phyloP scores from a whole-genome alignment of 2,113 vertebrate genomes.

The Syrmaticus mikado region DNA sequence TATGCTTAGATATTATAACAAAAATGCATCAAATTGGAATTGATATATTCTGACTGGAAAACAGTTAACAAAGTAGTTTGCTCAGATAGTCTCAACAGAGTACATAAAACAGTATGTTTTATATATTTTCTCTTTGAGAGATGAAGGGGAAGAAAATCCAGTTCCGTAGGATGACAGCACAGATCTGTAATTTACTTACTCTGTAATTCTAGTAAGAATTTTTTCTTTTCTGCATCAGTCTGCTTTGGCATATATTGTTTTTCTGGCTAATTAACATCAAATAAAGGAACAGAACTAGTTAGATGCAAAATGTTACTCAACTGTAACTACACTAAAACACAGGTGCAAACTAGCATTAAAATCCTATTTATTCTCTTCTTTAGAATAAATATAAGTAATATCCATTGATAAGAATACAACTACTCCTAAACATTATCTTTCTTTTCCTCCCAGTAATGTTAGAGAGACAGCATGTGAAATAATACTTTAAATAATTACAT shows the following conservation, averaged over 20 bases:
- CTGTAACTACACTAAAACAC: neutral
- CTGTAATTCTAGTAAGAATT: neutral
- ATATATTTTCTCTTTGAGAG: neutral
- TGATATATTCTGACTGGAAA: neutral
- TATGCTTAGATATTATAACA: neutral
- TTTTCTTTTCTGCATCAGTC: neutral
- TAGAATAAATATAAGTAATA: neutral
- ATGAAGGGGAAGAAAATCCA: neutral
- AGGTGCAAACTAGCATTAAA: neutral
- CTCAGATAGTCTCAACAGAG: neutral
- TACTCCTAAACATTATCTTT: neutral
- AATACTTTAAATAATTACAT: neutral
- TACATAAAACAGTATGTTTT: neutral
- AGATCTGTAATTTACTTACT: neutral
- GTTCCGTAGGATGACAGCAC: neutral
- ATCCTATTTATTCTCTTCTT: neutral
- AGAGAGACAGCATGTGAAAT: neutral
- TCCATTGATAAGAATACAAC: neutral
- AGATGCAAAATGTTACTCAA: neutral
- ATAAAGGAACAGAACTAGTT: neutral
- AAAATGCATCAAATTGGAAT: neutral
- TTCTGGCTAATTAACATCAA: neutral
- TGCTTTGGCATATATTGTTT: neutral
- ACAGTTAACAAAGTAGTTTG: neutral
- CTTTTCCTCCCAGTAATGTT: neutral